Conservation (phyloP, 2,888 invertebrate genomes). For the Ectemnius cavifrons region DNA sequence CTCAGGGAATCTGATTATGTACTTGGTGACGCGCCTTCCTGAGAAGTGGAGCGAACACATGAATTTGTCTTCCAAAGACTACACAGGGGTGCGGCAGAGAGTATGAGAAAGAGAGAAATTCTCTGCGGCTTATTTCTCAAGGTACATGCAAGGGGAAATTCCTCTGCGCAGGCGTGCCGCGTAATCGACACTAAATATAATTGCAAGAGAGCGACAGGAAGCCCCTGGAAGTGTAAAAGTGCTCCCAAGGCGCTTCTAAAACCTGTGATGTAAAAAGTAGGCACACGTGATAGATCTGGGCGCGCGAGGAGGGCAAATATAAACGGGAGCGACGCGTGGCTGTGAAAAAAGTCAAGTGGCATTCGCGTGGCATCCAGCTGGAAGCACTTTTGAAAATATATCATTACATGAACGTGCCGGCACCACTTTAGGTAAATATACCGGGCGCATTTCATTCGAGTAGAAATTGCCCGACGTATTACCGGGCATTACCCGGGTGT, state of each 20-base stretch:
- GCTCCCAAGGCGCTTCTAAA: too few species aligned
- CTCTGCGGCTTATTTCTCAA: conserved; percentile 39
- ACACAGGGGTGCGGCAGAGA: conserved; percentile 35
- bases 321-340: conserved; percentile 27
- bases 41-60: conserved; percentile 26
- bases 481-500: conserved; percentile 12
- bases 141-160: conserved; percentile 30
- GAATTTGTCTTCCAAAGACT: conserved; percentile 47
- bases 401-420: conserved; percentile 13
- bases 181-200: conserved; percentile 47
- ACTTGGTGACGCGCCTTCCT: conserved; percentile 1
- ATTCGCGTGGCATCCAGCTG: conserved; percentile 8
- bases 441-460: conserved; percentile 23
- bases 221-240: not conserved
- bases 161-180: conserved; percentile 24
- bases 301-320: conserved; percentile 13
- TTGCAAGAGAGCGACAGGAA: conserved; percentile 9
- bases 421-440: conserved; percentile 25
- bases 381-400: conserved; percentile 34
- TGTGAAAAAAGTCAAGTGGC: conserved; percentile 25
- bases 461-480: conserved; percentile 15
- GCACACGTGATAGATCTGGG: not conserved
- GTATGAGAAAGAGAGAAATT: not conserved
- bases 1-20: conserved; percentile 40
- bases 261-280: too few species aligned